Percentiles rank a stretch among this genome's conserved stretches.
Conservation (phyloP, 2,888 invertebrate genomes). For the Julus scandinavius region DNA sequence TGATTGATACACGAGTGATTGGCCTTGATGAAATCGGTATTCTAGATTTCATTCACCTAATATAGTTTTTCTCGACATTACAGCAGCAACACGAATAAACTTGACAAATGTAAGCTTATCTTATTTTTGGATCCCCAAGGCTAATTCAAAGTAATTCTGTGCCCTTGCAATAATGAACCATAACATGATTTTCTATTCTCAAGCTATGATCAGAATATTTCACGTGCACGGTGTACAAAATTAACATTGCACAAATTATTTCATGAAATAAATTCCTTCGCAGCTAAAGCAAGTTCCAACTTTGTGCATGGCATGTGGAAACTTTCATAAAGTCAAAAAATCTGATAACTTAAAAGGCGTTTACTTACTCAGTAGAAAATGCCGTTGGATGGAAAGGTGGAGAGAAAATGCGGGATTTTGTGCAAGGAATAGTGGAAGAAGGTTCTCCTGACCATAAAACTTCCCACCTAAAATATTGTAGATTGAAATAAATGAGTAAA, state of each 20-base stretch:
- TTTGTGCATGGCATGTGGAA: background rate
- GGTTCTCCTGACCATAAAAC: slow-evolving; percentile 56
- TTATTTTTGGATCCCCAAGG: background rate
- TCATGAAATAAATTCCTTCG: too few relatives aligned
- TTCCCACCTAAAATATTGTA: slow-evolving; percentile 56
- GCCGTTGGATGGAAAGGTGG: slow-evolving; percentile 54
- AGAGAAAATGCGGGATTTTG: slow-evolving; percentile 57
- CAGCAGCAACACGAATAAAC: background rate
- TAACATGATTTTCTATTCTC: background rate
- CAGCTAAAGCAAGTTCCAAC: too few relatives aligned
- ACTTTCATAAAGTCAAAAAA: too few relatives aligned
- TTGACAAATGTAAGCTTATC: background rate
- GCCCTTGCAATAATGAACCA: background rate
- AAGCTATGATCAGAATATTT: too few relatives aligned
- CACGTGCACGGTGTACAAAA: too few relatives aligned
- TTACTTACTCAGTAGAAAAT: slow-evolving; percentile 59
- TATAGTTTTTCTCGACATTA: background rate
- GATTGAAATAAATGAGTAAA: background rate
- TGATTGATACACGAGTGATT: background rate
- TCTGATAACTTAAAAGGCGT: background rate
- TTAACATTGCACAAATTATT: too few relatives aligned
- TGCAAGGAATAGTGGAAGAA: slow-evolving; percentile 45
- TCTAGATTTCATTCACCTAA: background rate
- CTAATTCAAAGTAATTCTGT: background rate
- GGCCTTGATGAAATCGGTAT: background rate